Evolutionary conservation across 2,888 invertebrate genomes (phyloP).

Genomic region (Sphaerophoria rueppellii): DNA sequence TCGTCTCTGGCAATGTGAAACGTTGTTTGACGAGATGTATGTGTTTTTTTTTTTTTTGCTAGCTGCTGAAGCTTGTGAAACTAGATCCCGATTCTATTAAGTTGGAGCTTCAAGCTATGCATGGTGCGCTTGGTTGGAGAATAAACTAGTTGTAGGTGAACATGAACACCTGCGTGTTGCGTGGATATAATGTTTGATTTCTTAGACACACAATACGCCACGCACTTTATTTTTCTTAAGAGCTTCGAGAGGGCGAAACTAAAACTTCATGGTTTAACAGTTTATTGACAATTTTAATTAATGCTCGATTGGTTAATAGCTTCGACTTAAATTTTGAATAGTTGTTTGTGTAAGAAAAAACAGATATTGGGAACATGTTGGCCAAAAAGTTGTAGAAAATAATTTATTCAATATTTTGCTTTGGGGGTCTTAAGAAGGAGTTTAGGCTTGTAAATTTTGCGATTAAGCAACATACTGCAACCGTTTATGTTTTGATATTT

Average conservation of each 20-base stretch:
- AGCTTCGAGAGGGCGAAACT: neutral
- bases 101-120: slow-evolving; percentile 12
- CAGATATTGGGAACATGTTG: neutral
- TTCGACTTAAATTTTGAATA: neutral
- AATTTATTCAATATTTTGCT: neutral
- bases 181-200: slow-evolving; percentile 8
- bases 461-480: neutral
- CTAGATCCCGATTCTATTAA: slow-evolving; percentile 13
- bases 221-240: neutral
- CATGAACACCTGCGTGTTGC: slow-evolving; percentile 31
- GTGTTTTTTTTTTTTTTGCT: too few species aligned
- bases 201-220: slow-evolving; percentile 4
- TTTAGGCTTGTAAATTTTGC: neutral
- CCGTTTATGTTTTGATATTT: too few species aligned
- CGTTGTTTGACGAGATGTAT: slow-evolving; percentile 39
- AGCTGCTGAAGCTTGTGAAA: slow-evolving; percentile 20
- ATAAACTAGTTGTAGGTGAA: slow-evolving; percentile 44
- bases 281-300: slow-evolving; percentile 19
- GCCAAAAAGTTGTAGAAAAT: neutral
- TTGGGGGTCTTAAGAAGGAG: neutral
- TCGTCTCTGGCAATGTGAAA: slow-evolving; percentile 18
- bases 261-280: neutral
- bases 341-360: neutral
- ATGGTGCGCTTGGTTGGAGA: slow-evolving; percentile 5
- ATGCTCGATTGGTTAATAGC: neutral